Evolutionary conservation across 2,113 vertebrate genomes (phyloP), one percentile per base, ranked within the genome.

Genomic region (Gnathonemus echidnorhynchus): DNA sequence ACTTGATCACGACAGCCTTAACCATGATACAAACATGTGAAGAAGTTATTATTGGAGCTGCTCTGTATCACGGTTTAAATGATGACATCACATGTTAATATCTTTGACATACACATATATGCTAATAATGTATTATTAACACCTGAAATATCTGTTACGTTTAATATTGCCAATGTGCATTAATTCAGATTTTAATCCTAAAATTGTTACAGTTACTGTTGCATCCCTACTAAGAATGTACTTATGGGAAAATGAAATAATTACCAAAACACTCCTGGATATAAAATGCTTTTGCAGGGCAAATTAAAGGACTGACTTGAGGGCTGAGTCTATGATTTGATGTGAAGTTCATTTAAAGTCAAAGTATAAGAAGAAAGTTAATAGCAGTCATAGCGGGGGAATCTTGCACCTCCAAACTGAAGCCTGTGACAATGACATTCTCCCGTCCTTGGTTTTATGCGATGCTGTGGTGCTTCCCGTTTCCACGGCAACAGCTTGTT

Each of bases 401-500:
- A 80, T 48, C 83, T 35, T 4, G 74, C 52, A 35, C 87, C 92
- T 92, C 89, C 92, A 93, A 91, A 89, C 89, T 87, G 84, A 89
- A 77, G 91, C 19, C 56, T 49, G 77, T 88, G 89, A 91, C 77
- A 70, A 42, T 94, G 94, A 94, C 94, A 94, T 95, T 95, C 92
- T 91, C 52, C 85, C 45, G 93, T 92, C 95, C 94, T 95, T 95
- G 94, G 93, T 91, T 93, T 95, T 94, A 93, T 90, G 93, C 91
- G 92, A 94, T 92, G 92, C 92, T 90, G 89, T 90, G 93, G 93
- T 93, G 93, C 91, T 87, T 92, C 90, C 5, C 91, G 93, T 95
- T 94, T 93, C 95, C 94, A 95, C 94, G 92, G 95, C 94, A 95
- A 95, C 94, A 93, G 92, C 94, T 94, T 95, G 94, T 94, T 94